phyloP scores from a whole-genome alignment of 2,888 invertebrate species.

The Drosophila atroscutellata region DNA sequence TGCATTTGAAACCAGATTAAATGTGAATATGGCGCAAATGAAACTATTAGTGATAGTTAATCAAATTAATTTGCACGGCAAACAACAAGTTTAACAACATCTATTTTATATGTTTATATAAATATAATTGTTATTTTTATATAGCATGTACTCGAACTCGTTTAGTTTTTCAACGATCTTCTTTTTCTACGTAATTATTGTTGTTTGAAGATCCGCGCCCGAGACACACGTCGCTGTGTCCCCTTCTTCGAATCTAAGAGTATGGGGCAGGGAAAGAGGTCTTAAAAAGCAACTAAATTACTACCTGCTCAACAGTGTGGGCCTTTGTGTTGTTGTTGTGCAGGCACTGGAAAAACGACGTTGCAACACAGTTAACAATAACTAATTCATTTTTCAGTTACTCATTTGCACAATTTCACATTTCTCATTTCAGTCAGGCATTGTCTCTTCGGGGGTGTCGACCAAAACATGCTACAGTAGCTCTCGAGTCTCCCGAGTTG shows the following conservation, averaged over 20 bases:
- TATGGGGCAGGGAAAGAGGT: constrained; percentile 16
- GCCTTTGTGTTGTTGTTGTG: constrained; percentile 39
- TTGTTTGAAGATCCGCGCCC: constrained; percentile 32
- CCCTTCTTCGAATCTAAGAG: neutral
- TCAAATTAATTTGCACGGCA: constrained; percentile 64
- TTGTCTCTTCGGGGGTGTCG: constrained; percentile 5
- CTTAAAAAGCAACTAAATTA: constrained; percentile 6
- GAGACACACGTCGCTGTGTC: constrained; percentile 20
- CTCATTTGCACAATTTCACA: constrained; percentile 30
- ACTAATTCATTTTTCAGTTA: constrained; percentile 51
- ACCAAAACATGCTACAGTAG: neutral
- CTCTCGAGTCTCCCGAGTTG: neutral
- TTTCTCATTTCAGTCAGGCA: constrained; percentile 20
- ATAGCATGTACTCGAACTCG: neutral
- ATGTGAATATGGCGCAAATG: constrained; percentile 47
- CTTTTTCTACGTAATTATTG: constrained; percentile 16
- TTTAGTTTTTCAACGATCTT: neutral
- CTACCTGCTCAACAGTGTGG: constrained; percentile 42
- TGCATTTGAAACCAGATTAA: constrained; percentile 43
- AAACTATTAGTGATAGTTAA: constrained; percentile 76
- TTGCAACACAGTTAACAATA: constrained; percentile 47
- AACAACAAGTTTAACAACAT: constrained; percentile 37
- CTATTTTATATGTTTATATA: constrained; percentile 6
- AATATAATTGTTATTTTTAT: neutral
- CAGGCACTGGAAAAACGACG: constrained; percentile 61